Conservation (phyloP, 2,113 vertebrate genomes). For the Cheilinus undulatus region DNA sequence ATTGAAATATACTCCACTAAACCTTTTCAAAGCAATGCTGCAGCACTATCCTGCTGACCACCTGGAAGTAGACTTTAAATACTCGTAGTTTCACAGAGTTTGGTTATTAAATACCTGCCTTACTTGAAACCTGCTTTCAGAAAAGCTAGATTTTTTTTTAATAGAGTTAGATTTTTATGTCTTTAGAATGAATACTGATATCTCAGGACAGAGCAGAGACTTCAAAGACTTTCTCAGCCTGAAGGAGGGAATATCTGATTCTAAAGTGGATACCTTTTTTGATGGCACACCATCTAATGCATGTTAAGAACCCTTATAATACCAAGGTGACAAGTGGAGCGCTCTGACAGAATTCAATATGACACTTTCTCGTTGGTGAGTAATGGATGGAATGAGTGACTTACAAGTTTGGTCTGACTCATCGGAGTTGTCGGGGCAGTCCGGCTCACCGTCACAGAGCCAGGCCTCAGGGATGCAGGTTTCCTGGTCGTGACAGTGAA, state of each 20-base stretch:
- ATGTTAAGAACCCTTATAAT: neutral
- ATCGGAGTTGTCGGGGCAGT: conserved; percentile 93
- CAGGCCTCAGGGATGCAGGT: conserved; percentile 92
- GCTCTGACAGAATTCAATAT: neutral
- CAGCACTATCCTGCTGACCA: no score
- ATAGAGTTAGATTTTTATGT: conserved; percentile 27
- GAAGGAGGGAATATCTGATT: neutral
- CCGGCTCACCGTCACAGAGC: conserved; percentile 95
- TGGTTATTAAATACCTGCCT: neutral
- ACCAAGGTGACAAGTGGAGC: conserved; percentile 18
- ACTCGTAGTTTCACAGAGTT: no score
- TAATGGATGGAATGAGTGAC: conserved; percentile 80
- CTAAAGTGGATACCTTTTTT: conserved; percentile 3
- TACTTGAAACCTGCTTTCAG: conserved; percentile 8
- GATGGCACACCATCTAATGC: neutral
- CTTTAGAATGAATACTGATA: conserved; percentile 18
- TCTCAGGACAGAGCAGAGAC: neutral
- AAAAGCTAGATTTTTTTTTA: neutral
- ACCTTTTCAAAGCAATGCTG: no score
- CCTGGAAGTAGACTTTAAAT: no score
- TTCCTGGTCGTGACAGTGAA: conserved; percentile 88
- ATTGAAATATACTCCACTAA: no score
- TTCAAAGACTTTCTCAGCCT: neutral
- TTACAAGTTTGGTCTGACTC: conserved; percentile 90
- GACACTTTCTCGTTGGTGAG: conserved; percentile 23